Base-by-base conservation (phyloP, 1,140 invertebrate species). In the Caenorhabditis inopinata region DNA sequence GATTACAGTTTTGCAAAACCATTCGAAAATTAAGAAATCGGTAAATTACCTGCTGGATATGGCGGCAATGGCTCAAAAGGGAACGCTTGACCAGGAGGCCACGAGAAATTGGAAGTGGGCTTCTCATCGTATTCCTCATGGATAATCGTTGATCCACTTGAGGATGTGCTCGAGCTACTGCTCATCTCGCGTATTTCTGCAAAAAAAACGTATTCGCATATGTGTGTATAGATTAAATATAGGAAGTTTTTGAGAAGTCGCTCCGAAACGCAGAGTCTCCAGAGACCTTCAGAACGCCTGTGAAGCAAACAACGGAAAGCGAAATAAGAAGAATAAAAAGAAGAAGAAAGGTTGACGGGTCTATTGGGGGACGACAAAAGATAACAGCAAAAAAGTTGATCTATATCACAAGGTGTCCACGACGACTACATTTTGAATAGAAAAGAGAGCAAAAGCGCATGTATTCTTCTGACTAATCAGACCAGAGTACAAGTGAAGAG, bases 61-160 rank as follows among this genome's bases (percentile, higher is more conserved):
- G 74, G 74, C 27, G 74, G 74, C 21, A 75, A 48, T 29, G 74
- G 74, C 21, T 75, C 74, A 35, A 75, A 75, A 4, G 74, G 74
- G 16, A 75, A 75, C 3, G 74, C 74, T 21, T 75, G 74, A 7
- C 74, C 74, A 48, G 74, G 74, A 47, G 74, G 74, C 74, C 74
- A 75, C 16, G 74, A 75, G 45, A 75, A 75, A 23, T 75, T 68
- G 16, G 32, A 68, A 68, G 58, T 68, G 58, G 58, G 58, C 21
- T 68, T 68, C 32, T 68, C 58, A 38, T 68, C 58, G 58, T 38
- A 68, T 68, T 68, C 58, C n/a, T 68, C 58, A 68, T 68, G 58
- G n/a, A 68, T 68, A 68, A 38, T 68, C 58, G 51, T 32, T 14
- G 51, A 58, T 2, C 58, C 58, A 68, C 58, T 68, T 68, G 58